Percentiles rank a stretch among this genome's conserved stretches.
phyloP scores from a whole-genome alignment of 2,888 invertebrate genomes.

The Aethes cnicana region DNA sequence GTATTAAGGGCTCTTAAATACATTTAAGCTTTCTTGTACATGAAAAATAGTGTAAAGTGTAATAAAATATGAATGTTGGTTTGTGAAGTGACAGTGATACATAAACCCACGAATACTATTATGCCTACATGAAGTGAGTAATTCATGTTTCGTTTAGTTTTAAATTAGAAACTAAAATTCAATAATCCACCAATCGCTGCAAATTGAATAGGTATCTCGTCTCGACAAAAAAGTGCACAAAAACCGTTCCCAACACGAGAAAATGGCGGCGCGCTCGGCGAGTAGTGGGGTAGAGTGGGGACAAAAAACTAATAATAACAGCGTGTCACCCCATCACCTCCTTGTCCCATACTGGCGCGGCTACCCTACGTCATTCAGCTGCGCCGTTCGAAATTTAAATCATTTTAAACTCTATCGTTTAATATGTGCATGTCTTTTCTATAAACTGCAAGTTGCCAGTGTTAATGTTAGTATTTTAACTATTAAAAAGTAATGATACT shows the following conservation, averaged over 20 bases:
- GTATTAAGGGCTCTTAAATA: too few species aligned
- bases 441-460: too few species aligned
- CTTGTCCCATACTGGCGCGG: slow-evolving; percentile 64
- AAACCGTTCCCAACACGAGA: slow-evolving; percentile 64
- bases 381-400: slow-evolving; percentile 3
- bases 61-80: too few species aligned
- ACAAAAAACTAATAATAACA: slow-evolving; percentile 82
- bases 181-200: slow-evolving; percentile 33
- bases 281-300: slow-evolving; percentile 58
- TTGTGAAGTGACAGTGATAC: too few species aligned
- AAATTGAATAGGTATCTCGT: slow-evolving; percentile 38
- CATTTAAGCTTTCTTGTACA: too few species aligned
- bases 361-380: slow-evolving; percentile 57
- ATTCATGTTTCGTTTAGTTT: neutral
- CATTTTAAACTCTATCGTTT: too few species aligned
- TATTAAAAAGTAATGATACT: too few species aligned
- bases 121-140: too few species aligned
- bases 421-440: too few species aligned
- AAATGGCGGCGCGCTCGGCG: slow-evolving; percentile 68
- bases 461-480: too few species aligned
- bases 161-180: slow-evolving; percentile 2
- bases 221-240: slow-evolving; percentile 61
- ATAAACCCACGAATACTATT: too few species aligned
- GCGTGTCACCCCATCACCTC: slow-evolving; percentile 75
- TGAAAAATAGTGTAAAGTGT: too few species aligned